A percentile compares a stretch with the other conserved stretches of the same genome.
phyloP scores from a whole-genome alignment of 2,797 vertebrate genomes.

The Eulemur albifrons region DNA sequence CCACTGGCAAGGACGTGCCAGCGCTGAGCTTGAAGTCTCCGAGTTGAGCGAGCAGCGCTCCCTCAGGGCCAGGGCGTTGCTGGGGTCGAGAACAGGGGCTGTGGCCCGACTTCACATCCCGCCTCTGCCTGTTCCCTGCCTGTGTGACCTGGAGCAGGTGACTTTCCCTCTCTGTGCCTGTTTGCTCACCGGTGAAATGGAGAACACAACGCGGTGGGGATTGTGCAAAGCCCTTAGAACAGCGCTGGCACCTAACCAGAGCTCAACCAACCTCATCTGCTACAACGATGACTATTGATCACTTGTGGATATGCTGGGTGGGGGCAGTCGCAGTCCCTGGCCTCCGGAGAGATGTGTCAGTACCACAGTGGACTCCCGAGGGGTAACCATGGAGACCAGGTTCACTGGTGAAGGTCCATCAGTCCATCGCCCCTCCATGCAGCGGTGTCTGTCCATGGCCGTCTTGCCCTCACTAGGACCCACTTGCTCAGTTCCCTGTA shows the following conservation, averaged over 20 bases:
- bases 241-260: not conserved
- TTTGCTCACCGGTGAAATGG: not conserved
- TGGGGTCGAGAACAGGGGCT: too few species aligned
- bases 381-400: not conserved
- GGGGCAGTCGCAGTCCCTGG: not conserved
- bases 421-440: not conserved
- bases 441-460: not conserved
- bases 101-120: not conserved
- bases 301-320: not conserved
- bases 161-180: not conserved
- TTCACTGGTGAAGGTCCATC: not conserved
- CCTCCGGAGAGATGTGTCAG: not conserved
- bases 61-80: fast-evolving
- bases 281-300: fast-evolving
- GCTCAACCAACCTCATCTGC: not conserved
- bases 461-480: not conserved
- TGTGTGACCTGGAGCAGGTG: not conserved
- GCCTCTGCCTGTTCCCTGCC: not conserved
- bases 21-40: not conserved
- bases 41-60: fast-evolving
- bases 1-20: fast-evolving
- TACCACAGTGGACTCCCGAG: too few species aligned
- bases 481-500: not conserved
- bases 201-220: not conserved
- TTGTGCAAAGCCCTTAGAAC: not conserved